Evolutionary conservation across 2,888 invertebrate species (phyloP), one percentile per base, ranked within the genome.

Genomic region (Gryllus longicercus): DNA sequence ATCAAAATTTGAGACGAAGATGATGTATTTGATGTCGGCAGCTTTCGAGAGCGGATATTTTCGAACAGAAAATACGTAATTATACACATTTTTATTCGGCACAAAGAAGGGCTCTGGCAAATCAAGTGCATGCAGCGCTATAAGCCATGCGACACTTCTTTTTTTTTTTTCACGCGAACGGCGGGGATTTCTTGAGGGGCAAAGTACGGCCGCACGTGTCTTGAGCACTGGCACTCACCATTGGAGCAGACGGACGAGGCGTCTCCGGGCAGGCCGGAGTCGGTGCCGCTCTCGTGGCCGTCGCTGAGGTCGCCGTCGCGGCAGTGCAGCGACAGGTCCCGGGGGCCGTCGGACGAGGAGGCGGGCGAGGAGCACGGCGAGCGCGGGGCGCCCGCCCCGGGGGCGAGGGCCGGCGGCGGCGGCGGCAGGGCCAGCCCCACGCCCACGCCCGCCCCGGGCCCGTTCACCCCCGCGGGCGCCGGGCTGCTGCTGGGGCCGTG

Each of bases 171-270:
- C 38, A 38, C 38, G 38, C 38, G 8, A 38, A 5, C 38, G 38
- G 38, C 8, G 4, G 0, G 38, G 38, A 0, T 38, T 38, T 38
- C 38, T 38, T 38, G 25, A 3, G 25, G 25, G 25, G 25, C 25
- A 25, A 25, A 38, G 25, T 25, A 4, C 4, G n/a, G n/a, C n/a
- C 25, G 25, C 25, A 38, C 25, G 25, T 38, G 25, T 38, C 63
- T n/a, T 14, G 63, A 63, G 74, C 74, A 16, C 23, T 50, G 38
- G 38, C 21, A 87, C 89, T 88, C 84, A 90, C 90, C 89, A 84
- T 89, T 90, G 10, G 89, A 89, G 84, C 90, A 90, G 82, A 90
- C 87, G 83, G 89, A 89, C 79, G 88, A 88, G 25, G 87, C 89
- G 84, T 90, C 89, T 49, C 89, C 89, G 85, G 89, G 89, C 76